These are phyloP conservation scores for Paramuricea clavata DNA, from an alignment of 92 coral and sea anemone genomes.

Conservation along the genomic window DNA sequence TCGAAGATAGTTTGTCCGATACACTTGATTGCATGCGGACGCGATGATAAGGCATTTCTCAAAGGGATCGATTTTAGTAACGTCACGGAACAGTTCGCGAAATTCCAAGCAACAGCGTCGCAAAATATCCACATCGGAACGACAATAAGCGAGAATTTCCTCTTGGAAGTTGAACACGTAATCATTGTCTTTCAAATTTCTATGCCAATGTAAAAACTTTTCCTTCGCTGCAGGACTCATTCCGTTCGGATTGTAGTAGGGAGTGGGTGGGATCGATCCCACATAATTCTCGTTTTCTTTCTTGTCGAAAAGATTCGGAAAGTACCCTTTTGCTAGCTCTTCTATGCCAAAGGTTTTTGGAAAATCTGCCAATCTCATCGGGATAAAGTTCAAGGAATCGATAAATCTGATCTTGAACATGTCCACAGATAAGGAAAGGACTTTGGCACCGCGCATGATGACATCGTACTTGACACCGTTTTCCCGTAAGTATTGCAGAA, in stretches of 20 bases:
- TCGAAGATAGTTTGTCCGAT: constrained; percentile 20
- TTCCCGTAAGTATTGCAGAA: neutral
- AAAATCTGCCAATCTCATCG: neutral
- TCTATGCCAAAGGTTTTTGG: constrained; percentile 7
- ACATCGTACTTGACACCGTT: neutral
- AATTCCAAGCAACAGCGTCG: constrained; percentile 28
- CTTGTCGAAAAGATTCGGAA: constrained; percentile 21
- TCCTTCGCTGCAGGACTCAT: neutral
- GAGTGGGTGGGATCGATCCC: neutral
- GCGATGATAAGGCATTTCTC: constrained; percentile 46
- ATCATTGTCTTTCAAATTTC: neutral
- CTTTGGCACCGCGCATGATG: constrained; percentile 6
- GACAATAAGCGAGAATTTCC: constrained; percentile 17
- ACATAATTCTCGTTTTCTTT: constrained; percentile 4
- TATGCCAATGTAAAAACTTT: neutral
- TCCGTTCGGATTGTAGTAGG: constrained; percentile 16
- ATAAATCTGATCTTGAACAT: neutral
- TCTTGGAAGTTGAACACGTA: neutral
- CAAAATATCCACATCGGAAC: constrained; percentile 23
- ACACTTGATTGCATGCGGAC: constrained; percentile 58
- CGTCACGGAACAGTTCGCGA: neutral
- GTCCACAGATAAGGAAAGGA: neutral
- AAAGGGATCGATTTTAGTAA: constrained; percentile 60
- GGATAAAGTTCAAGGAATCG: neutral
- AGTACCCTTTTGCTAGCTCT: constrained; percentile 41